Base-by-base conservation (phyloP, 2,113 vertebrate species). In the Suricata suricatta region DNA sequence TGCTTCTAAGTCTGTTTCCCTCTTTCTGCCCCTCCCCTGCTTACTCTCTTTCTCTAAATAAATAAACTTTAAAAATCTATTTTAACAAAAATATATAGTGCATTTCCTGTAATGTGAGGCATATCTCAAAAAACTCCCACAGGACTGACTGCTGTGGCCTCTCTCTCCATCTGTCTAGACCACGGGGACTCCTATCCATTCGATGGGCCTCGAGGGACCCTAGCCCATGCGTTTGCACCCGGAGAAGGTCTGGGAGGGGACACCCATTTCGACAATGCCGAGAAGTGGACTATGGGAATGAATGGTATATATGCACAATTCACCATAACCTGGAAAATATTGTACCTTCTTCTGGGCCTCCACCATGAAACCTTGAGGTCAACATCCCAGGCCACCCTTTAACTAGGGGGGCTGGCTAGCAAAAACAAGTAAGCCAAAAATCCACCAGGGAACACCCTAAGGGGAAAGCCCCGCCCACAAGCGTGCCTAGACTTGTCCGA, bases 261-360 rank as follows among this genome's bases (percentile, higher is more conserved):
- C 74, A 98, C 94, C 0, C 95, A 97, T 96, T 98, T 98, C 90
- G 96, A 97, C 96, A 99, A 97, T 23, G 52, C 88, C 66, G 96
- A 98, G 95, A 97, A 98, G 95, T 97, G 95, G 97, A 98, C 97
- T 81, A 93, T 97, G 95, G 97, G 91, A 88, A 98, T 2, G 96
- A 98, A 98, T 33, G 90, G 96, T 98, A 98, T 77, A 82, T 98
- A 93, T 97, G 95, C 97, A 88, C n/a, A 97, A 83, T 95, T 90
- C 66, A 97, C 95, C 94, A 97, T 97, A 95, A 63, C 89, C 97
- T 90, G 86, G 95, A 97, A 96, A 95, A 93, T 96, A 97, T 57
- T 96, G 96, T 98, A 96, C 96, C 97, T 98, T 98, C 97, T 98
- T 93, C 98, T 97, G 98, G 96, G 96, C 98, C 94, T 98, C 96